Evolutionary conservation across 2,113 vertebrate genomes (phyloP).

Genomic region (Desmodus rotundus): DNA sequence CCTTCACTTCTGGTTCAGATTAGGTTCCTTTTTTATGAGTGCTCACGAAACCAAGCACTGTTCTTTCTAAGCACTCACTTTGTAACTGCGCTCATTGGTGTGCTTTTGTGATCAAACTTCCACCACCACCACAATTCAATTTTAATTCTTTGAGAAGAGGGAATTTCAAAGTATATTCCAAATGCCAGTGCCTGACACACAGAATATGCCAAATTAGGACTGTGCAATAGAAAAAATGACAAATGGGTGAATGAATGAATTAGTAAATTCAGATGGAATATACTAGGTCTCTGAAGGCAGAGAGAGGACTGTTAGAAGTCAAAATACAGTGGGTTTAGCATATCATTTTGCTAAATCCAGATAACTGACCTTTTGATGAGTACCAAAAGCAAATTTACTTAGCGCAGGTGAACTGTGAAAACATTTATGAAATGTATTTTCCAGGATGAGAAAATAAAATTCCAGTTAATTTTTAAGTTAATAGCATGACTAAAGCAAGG

Average conservation of each 20-base stretch:
- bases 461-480: constrained; percentile 49
- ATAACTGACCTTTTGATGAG: not conserved
- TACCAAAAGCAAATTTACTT: not conserved
- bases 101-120: not conserved
- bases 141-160: not conserved
- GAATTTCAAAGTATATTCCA: not conserved
- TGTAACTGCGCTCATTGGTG: not conserved
- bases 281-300: not conserved
- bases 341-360: not conserved
- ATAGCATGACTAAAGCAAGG: constrained; percentile 9
- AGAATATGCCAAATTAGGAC: not conserved
- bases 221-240: not conserved
- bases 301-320: not conserved
- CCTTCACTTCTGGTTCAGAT: not conserved
- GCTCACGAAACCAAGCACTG: not conserved
- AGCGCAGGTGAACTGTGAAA: not conserved
- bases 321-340: not conserved
- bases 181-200: not conserved
- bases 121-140: not conserved
- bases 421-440: constrained; percentile 44
- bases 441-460: constrained; percentile 41
- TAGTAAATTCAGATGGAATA: not conserved
- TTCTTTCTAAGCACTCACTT: not conserved
- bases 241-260: not conserved
- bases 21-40: not conserved